Percentiles rank a stretch among this genome's conserved stretches.
These are phyloP conservation scores for Taeniopygia guttata DNA, from an alignment of 2,797 vertebrate species.

Conservation along the genomic window DNA sequence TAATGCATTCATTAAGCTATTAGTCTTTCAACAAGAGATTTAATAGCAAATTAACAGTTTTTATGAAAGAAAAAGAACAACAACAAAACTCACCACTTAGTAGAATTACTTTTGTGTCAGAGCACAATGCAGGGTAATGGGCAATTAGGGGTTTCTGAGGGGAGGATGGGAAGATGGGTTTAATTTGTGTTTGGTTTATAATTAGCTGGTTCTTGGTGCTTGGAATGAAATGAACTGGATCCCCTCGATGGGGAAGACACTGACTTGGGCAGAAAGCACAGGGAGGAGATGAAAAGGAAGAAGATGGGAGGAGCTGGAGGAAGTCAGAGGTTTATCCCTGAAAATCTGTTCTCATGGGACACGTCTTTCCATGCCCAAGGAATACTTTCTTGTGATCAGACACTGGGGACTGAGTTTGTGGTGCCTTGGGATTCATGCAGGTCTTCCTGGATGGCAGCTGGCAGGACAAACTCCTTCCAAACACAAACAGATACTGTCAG, in stretches of 20 bases:
- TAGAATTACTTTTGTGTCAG: conserved; percentile 64
- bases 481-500: neutral
- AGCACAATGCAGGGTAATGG: conserved; percentile 49
- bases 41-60: conserved; percentile 79
- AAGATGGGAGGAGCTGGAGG: neutral
- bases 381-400: neutral
- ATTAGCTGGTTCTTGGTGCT: conserved; percentile 46
- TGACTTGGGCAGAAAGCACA: neutral
- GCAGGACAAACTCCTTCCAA: neutral
- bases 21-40: conserved; percentile 78
- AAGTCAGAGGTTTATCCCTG: neutral
- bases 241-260: neutral
- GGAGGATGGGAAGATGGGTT: conserved; percentile 51
- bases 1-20: conserved; percentile 80
- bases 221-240: conserved; percentile 48
- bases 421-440: neutral
- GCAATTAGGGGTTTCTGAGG: conserved; percentile 61
- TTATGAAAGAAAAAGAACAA: conserved; percentile 69
- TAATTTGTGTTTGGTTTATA: conserved; percentile 66
- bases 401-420: neutral
- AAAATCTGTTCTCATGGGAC: fast-evolving
- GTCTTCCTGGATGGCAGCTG: neutral
- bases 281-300: neutral
- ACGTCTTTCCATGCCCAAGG: neutral
- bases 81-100: conserved; percentile 59